phyloP scores from a whole-genome alignment of 2,888 invertebrate genomes.

The Chaitophorus viminalis region DNA sequence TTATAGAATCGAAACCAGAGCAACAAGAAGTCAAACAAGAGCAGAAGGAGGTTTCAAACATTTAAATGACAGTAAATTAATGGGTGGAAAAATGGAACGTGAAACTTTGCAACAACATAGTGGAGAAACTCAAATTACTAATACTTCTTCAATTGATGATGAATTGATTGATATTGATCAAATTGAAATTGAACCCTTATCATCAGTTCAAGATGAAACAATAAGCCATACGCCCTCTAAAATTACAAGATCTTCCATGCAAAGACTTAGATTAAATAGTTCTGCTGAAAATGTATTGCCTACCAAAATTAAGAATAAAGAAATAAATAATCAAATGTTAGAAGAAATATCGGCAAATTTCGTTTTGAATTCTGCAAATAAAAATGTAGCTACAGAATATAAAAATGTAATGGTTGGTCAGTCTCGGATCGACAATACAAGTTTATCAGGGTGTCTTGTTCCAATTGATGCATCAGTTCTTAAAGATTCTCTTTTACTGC shows the following conservation, averaged over 20 bases:
- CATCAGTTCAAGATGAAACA: slow-evolving; percentile 25
- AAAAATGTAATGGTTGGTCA: slow-evolving; percentile 23
- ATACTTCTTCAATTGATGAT: slow-evolving; percentile 1
- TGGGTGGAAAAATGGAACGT: slow-evolving; percentile 19
- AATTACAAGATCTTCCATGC: neutral
- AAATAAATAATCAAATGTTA: slow-evolving; percentile 9
- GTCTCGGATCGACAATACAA: neutral
- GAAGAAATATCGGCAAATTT: slow-evolving; percentile 28
- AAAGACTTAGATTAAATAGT: neutral
- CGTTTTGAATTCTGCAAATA: slow-evolving; percentile 2
- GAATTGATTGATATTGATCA: slow-evolving; percentile 22
- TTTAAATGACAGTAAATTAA: neutral
- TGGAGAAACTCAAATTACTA: slow-evolving; percentile 17
- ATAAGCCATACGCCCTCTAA: neutral
- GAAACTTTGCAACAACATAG: slow-evolving; percentile 12
- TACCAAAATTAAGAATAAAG: slow-evolving; percentile 20
- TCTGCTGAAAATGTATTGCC: neutral
- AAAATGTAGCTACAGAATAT: neutral
- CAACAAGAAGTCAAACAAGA: slow-evolving; percentile 58
- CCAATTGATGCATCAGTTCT: neutral
- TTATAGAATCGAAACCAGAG: slow-evolving; percentile 30
- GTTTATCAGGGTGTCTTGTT: neutral
- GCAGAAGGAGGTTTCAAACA: slow-evolving; percentile 38
- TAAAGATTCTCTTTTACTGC: slow-evolving; percentile 15
- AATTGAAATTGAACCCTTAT: slow-evolving; percentile 47